Conservation (phyloP, 2,113 vertebrate species). For the Prolemur simus region DNA sequence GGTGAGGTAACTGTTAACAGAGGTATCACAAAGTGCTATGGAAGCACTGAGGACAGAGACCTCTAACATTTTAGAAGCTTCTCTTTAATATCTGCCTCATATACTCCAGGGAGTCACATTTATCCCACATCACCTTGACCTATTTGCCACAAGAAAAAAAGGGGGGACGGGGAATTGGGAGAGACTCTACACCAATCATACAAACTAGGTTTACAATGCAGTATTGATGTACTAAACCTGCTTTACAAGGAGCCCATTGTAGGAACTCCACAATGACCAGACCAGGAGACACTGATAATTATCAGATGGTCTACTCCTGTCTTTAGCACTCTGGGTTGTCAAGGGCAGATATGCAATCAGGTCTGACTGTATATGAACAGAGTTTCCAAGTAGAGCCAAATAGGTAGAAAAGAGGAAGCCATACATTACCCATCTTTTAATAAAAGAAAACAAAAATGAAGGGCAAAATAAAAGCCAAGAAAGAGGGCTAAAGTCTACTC, state of each 20-base stretch:
- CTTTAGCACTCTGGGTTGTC: conserved; percentile 65
- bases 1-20: neutral
- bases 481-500: neutral
- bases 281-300: conserved; percentile 68
- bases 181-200: conserved; percentile 63
- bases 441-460: neutral
- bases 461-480: conserved; percentile 56
- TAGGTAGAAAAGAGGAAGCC: conserved; percentile 61
- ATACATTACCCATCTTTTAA: neutral
- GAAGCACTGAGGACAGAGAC: neutral
- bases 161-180: neutral
- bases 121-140: conserved; percentile 68
- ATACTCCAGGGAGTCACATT: conserved; percentile 33
- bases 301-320: conserved; percentile 80
- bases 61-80: neutral
- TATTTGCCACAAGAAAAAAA: conserved; percentile 57
- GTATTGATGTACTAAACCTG: conserved; percentile 72
- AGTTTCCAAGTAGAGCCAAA: conserved; percentile 57
- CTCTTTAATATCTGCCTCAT: neutral
- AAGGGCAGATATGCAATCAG: conserved; percentile 70
- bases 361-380: conserved; percentile 52
- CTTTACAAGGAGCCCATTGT: conserved; percentile 78
- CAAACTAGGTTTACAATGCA: conserved; percentile 72
- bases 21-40: neutral
- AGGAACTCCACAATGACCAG: conserved; percentile 75